Evolutionary conservation across 2,888 invertebrate genomes (phyloP), one percentile per base, ranked within the genome.

Genomic region (Cephus spinipes): DNA sequence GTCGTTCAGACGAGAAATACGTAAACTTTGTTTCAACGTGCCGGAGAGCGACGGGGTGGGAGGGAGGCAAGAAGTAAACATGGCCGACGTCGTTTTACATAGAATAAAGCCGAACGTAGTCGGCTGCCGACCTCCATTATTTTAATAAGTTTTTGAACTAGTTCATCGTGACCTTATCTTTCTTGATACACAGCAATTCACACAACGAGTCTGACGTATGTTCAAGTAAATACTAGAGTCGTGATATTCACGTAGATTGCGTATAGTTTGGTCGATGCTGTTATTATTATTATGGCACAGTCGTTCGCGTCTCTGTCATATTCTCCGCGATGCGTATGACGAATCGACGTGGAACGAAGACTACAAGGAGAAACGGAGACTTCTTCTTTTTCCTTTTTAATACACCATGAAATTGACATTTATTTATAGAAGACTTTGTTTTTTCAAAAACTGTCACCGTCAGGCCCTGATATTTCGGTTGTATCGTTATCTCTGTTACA

Each of bases 81-180:
- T 55, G 55, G 55, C 55, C 55, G 55, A 23, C 55, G 55, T 15
- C 15, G 6, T 23, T 23, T 23, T 9, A 23, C 9, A 23, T 23
- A 55, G 55, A 23, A 55, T 55, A 55, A 55, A 55, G 55, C 55
- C 55, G 9, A 55, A 55, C 55, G 55, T 6, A 55, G 55, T 55
- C 55, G 15, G 74, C 75, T 78, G 76, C 73, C 68, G 73, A 77
- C 78, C 77, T 83, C 78, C 82, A 85, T 83, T 82, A 83, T 83
- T 82, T 83, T 83, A 83, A 85, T 83, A 84, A 84, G 83, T 81
- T 82, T 85, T 82, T 83, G 76, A 83, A 82, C 85, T 82, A 80
- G 79, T 78, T 79, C 81, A 23, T 23, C 23, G 55, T 55, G 55
- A 55, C 55, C 55, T 55, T 55, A 55, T 55, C 23, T 55, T 23